These are phyloP conservation scores for Venustaconcha ellipsiformis DNA, from an alignment of 1,140 invertebrate genomes.

Conservation along the genomic window DNA sequence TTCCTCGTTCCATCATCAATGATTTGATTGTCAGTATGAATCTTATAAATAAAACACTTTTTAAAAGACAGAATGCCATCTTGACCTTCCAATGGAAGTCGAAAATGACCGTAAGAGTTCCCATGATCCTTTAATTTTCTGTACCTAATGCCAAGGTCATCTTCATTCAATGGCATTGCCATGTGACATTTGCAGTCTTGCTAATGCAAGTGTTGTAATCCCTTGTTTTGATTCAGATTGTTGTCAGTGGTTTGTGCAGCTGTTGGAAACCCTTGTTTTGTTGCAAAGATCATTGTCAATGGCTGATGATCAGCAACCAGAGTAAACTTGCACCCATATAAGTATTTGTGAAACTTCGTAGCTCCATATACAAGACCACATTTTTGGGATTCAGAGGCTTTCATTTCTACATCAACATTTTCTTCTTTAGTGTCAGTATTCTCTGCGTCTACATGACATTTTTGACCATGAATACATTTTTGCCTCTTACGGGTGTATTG, in stretches of 20 bases:
- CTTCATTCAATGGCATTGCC: too few species aligned
- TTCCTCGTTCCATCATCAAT: constrained; percentile 12
- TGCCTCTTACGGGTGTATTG: constrained; percentile 2
- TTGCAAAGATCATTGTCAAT: constrained; percentile 61
- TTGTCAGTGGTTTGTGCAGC: background rate
- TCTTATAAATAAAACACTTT: constrained; percentile 1
- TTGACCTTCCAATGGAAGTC: constrained; percentile 14
- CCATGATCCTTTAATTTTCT: constrained; percentile 9
- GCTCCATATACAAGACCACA: constrained; percentile 61
- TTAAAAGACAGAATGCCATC: background rate
- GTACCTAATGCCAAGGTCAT: constrained; percentile 7
- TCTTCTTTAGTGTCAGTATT: too few species aligned
- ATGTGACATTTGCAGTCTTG: constrained; percentile 40
- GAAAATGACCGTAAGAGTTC: constrained; percentile 20
- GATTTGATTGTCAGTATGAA: constrained; percentile 1
- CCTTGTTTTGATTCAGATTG: constrained; percentile 50
- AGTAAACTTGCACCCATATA: constrained; percentile 60
- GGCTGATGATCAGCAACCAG: constrained; percentile 63
- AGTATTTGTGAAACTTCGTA: constrained; percentile 66
- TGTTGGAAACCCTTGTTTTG: constrained; percentile 57
- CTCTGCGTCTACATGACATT: background rate
- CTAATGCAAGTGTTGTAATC: constrained; percentile 30
- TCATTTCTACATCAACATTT: constrained; percentile 54
- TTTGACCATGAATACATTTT: constrained; percentile 6
- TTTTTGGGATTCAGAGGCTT: too few species aligned